These are phyloP conservation scores for Rhinolophus sinicus DNA, from an alignment of 2,113 vertebrate species.

Conservation along the genomic window DNA sequence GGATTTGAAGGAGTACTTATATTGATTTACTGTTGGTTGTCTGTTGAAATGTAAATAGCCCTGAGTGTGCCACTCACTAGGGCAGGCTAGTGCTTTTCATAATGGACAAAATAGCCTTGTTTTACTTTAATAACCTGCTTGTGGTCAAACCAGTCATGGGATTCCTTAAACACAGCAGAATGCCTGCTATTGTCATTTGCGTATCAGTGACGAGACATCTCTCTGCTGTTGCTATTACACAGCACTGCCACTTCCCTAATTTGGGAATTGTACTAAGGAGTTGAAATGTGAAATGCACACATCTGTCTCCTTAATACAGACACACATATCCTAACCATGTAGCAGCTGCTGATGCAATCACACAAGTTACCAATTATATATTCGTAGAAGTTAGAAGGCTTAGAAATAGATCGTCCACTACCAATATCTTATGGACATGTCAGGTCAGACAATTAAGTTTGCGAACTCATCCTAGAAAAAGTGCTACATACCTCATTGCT, in stretches of 20 bases:
- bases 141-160: background rate
- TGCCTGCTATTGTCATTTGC: constrained; percentile 49
- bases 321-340: rapidly evolving
- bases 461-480: too few species aligned
- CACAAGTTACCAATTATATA: background rate
- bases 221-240: background rate
- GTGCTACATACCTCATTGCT: too few species aligned
- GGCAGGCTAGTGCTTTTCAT: constrained; percentile 54
- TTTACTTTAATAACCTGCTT: constrained; percentile 68
- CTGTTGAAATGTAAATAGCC: constrained; percentile 60
- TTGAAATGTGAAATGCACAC: background rate
- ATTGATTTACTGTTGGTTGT: constrained; percentile 62
- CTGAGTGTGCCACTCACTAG: constrained; percentile 43
- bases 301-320: background rate
- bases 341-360: background rate
- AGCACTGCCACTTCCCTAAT: background rate
- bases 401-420: background rate
- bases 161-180: constrained; percentile 31
- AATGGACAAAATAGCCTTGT: constrained; percentile 60
- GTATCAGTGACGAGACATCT: background rate
- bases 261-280: background rate
- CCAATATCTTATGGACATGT: background rate
- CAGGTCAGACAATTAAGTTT: too few species aligned
- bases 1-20: constrained; percentile 44
- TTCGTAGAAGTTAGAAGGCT: background rate